A percentile compares a stretch with the other conserved stretches of the same genome.
These are phyloP conservation scores for Folsomia manolachei DNA, from an alignment of 2,888 invertebrate genomes.

Conservation along the genomic window DNA sequence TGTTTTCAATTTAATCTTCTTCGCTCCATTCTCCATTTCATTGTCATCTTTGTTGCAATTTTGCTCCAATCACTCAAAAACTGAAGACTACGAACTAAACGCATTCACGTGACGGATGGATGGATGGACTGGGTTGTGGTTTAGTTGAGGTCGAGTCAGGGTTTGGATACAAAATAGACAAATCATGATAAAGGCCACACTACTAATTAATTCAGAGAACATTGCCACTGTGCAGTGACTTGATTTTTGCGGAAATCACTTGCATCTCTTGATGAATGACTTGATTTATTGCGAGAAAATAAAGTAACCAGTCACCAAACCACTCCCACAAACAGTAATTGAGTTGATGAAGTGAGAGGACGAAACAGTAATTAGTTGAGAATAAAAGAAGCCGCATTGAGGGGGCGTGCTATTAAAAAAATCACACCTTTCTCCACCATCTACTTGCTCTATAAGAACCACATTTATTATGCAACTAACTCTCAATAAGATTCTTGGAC, in stretches of 20 bases:
- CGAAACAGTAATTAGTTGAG: not conserved
- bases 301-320: not conserved
- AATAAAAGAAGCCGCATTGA: not conserved
- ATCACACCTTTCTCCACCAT: not conserved
- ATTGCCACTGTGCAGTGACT: not conserved
- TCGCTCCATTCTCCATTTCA: not conserved
- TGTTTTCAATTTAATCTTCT: no score
- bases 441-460: no score
- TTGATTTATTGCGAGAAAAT: not conserved
- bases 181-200: no score
- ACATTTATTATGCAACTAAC: no score
- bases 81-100: not conserved
- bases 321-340: not conserved
- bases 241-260: not conserved
- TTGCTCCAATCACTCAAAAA: not conserved
- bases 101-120: not conserved
- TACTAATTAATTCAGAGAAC: no score
- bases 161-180: no score
- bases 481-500: not conserved
- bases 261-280: not conserved
- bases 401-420: not conserved
- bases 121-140: not conserved
- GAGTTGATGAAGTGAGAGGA: not conserved
- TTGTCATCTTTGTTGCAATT: not conserved
- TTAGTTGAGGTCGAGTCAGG: not conserved